A percentile compares a stretch with the other conserved stretches of the same genome.
These are phyloP conservation scores for Bombus confusus DNA, from an alignment of 1,140 invertebrate species.

Conservation along the genomic window DNA sequence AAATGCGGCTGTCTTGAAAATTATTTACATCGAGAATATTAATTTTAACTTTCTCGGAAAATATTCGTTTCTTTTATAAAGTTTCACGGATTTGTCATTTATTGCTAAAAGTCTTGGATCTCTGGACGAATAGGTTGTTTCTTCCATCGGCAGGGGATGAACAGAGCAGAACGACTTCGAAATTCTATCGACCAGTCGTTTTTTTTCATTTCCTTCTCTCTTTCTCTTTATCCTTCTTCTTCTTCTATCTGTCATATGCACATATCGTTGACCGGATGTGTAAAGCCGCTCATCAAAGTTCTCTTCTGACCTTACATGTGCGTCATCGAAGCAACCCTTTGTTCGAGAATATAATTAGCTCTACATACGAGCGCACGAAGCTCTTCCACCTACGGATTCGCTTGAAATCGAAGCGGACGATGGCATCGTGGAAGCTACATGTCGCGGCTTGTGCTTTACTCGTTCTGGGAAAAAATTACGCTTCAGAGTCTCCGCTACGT, in stretches of 20 bases:
- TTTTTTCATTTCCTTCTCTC: not conserved
- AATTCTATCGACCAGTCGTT: no score
- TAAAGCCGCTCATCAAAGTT: conserved; percentile 64
- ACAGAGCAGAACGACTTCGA: no score
- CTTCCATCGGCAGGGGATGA: no score
- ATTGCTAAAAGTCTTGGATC: no score
- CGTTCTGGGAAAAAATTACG: not conserved
- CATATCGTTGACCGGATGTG: conserved; percentile 18
- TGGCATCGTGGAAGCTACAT: conserved; percentile 23
- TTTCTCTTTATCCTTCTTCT: not conserved
- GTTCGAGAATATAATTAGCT: conserved; percentile 65
- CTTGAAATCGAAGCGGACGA: conserved; percentile 57
- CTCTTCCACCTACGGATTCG: conserved; percentile 54
- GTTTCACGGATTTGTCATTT: no score
- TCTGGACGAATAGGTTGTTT: no score
- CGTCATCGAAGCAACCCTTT: conserved; percentile 64
- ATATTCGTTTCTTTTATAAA: no score
- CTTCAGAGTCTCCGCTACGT: not conserved
- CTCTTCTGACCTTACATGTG: conserved; percentile 57
- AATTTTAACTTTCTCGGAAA: no score
- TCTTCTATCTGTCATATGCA: not conserved
- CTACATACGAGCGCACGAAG: conserved; percentile 48
- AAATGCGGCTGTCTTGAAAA: no score
- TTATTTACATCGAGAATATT: no score
- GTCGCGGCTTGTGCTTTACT: conserved; percentile 28